phyloP scores from a whole-genome alignment of 2,113 vertebrate genomes.

The Trichechus manatus region DNA sequence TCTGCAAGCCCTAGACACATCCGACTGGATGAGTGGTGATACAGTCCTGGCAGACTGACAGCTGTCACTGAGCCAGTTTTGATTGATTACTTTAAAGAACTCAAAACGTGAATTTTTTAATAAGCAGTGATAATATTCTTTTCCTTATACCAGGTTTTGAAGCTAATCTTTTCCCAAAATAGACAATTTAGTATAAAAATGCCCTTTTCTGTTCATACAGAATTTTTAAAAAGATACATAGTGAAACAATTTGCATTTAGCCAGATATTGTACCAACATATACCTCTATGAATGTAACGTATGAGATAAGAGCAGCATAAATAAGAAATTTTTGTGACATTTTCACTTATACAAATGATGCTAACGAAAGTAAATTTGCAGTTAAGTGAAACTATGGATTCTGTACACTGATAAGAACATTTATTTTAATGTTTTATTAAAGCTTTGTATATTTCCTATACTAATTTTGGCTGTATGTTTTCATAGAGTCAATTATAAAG shows the following conservation, averaged over 20 bases:
- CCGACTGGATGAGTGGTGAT: background rate
- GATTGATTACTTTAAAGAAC: background rate
- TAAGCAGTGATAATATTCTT: background rate
- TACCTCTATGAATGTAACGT: slow-evolving; percentile 87
- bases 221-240: slow-evolving; percentile 79
- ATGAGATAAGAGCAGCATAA: slow-evolving; percentile 91
- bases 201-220: slow-evolving; percentile 49
- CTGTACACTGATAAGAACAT: slow-evolving; percentile 49
- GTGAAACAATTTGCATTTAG: slow-evolving; percentile 86
- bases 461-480: slow-evolving; percentile 74
- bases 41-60: background rate
- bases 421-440: slow-evolving; percentile 66
- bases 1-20: background rate
- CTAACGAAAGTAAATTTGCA: slow-evolving; percentile 70
- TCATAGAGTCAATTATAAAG: slow-evolving; percentile 78
- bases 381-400: slow-evolving; percentile 80
- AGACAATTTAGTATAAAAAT: slow-evolving; percentile 83
- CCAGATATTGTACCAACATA: slow-evolving; percentile 84
- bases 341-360: slow-evolving; percentile 85
- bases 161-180: slow-evolving; percentile 86
- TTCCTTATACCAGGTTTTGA: slow-evolving; percentile 67
- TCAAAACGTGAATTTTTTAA: background rate
- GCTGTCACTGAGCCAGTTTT: background rate
- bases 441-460: slow-evolving; percentile 66
- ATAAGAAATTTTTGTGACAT: slow-evolving; percentile 84